These are phyloP conservation scores for Gnathonemus echidnorhynchus DNA, from an alignment of 2,113 vertebrate genomes.

Conservation along the genomic window DNA sequence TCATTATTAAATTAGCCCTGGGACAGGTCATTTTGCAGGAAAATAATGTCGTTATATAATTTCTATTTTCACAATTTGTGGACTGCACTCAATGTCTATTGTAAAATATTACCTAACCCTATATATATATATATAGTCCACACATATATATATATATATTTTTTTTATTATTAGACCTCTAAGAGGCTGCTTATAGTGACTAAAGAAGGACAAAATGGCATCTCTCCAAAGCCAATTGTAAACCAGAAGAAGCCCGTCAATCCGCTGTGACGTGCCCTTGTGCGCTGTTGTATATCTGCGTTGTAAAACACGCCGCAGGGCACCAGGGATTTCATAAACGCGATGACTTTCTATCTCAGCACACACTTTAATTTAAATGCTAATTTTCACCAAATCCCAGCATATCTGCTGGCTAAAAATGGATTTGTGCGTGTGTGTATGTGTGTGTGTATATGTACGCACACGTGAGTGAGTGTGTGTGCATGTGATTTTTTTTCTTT, in stretches of 20 bases:
- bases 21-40: neutral
- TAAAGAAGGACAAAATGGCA: neutral
- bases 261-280: neutral
- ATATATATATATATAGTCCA: too few relatives aligned
- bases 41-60: neutral
- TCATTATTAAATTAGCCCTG: neutral
- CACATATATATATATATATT: neutral
- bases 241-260: neutral
- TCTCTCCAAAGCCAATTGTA: neutral
- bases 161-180: neutral
- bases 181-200: neutral
- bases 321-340: conserved; percentile 8
- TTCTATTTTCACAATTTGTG: neutral
- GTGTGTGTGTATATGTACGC: neutral
- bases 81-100: neutral
- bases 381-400: conserved; percentile 16
- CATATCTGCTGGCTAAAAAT: conserved; percentile 17
- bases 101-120: neutral
- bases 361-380: conserved; percentile 21
- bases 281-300: conserved; percentile 3
- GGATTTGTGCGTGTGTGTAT: neutral
- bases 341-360: conserved; percentile 13
- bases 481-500: neutral
- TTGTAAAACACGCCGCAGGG: conserved; percentile 14
- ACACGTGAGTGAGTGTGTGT: neutral